Percentiles rank a stretch among this genome's conserved stretches.
Conservation (phyloP, 2,797 vertebrate species). For the Acanthurus lineatus region DNA sequence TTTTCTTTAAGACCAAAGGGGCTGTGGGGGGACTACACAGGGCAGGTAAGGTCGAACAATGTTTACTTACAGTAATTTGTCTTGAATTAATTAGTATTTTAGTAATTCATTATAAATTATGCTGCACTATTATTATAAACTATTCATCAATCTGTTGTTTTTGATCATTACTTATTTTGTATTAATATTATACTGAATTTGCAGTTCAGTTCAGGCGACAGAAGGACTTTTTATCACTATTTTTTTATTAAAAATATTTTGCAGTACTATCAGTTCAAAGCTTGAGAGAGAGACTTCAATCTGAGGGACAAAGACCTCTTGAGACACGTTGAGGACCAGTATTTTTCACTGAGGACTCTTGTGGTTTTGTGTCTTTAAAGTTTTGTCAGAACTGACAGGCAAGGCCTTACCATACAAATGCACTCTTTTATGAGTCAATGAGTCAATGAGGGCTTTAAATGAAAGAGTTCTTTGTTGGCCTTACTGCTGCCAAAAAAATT, state of each 20-base stretch:
- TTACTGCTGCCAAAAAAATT: not conserved
- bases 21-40: too few species aligned
- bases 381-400: constrained; percentile 12
- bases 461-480: constrained; percentile 1
- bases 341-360: not conserved
- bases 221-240: not conserved
- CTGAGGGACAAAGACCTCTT: not conserved
- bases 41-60: too few species aligned
- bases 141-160: too few species aligned
- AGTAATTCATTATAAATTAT: too few species aligned
- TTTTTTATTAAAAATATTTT: constrained; percentile 1
- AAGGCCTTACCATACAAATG: constrained; percentile 7
- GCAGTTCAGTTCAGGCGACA: not conserved
- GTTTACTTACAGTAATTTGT: too few species aligned
- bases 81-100: too few species aligned
- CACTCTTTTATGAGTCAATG: constrained; percentile 8
- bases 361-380: not conserved
- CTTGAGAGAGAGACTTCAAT: not conserved
- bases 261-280: not conserved
- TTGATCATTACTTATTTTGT: not conserved
- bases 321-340: not conserved
- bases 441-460: constrained; percentile 17
- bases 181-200: not conserved
- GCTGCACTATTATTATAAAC: too few species aligned
- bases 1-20: too few species aligned